A percentile compares a stretch with the other conserved stretches of the same genome.
These are phyloP conservation scores for Eubucco bourcierii DNA, from an alignment of 2,113 vertebrate genomes.

Conservation along the genomic window DNA sequence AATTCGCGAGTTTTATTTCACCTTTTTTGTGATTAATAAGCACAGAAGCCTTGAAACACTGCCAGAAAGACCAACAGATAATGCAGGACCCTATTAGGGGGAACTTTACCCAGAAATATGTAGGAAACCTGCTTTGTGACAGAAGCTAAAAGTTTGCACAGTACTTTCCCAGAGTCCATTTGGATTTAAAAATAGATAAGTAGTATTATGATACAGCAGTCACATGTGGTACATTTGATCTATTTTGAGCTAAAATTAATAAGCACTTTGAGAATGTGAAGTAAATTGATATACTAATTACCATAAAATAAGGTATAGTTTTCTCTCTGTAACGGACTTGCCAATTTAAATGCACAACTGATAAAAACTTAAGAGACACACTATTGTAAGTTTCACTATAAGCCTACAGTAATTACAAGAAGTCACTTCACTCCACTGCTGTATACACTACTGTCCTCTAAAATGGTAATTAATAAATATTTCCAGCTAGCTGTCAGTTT, in stretches of 20 bases:
- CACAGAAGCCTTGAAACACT: not conserved
- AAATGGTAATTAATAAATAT: not conserved
- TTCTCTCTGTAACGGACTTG: conserved; percentile 2
- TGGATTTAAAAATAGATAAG: conserved; percentile 66
- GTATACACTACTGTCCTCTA: not conserved
- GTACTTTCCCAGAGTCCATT: conserved; percentile 67
- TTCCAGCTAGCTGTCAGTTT: not conserved
- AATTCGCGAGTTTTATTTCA: not conserved
- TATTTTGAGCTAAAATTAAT: conserved; percentile 69
- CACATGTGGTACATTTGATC: conserved; percentile 63
- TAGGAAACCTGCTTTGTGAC: not conserved
- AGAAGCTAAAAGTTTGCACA: conserved; percentile 53
- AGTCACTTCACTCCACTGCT: not conserved
- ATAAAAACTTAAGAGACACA: not conserved
- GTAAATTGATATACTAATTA: conserved; percentile 64
- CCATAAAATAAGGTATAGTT: conserved; percentile 50
- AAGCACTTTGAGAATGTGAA: conserved; percentile 60
- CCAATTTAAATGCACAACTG: not conserved
- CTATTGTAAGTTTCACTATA: not conserved
- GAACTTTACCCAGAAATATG: conserved; percentile 14
- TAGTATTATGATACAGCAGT: conserved; percentile 66
- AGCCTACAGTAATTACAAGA: not conserved
- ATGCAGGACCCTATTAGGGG: not conserved
- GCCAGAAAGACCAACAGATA: not conserved
- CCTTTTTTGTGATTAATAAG: not conserved